Evolutionary conservation across 2,797 vertebrate genomes (phyloP).

Genomic region (Dendrocincla fuliginosa): DNA sequence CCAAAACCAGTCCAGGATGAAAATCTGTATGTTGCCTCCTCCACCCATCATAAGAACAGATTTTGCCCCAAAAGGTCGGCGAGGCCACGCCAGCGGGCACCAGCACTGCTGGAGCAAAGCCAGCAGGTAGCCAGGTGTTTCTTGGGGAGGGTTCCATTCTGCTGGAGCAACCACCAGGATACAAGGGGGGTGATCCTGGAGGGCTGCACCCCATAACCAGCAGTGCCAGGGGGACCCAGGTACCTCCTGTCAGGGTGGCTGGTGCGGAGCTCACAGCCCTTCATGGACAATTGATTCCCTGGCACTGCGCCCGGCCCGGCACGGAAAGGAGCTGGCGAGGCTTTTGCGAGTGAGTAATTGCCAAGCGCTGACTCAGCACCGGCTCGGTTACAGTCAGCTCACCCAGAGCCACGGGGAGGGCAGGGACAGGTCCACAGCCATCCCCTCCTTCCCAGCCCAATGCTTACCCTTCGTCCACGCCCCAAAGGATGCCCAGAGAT

Average conservation of each 20-base stretch:
- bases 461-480: background rate
- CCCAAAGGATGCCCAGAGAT: background rate
- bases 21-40: background rate
- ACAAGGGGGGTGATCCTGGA: rapidly evolving
- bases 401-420: background rate
- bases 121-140: rapidly evolving
- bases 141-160: background rate
- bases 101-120: background rate
- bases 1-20: background rate
- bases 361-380: slow-evolving; percentile 1
- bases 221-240: background rate
- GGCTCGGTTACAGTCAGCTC: background rate
- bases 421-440: background rate
- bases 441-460: background rate
- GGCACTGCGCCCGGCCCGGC: background rate
- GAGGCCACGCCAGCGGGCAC: rapidly evolving
- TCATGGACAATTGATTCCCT: background rate
- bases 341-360: background rate
- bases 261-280: background rate
- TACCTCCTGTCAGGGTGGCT: background rate
- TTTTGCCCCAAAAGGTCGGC: rapidly evolving
- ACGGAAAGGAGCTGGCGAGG: background rate
- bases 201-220: rapidly evolving
- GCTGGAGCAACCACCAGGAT: background rate
- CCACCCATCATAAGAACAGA: background rate